Evolutionary conservation across 2,113 vertebrate genomes (phyloP), one percentile per base, ranked within the genome.

Genomic region (Labeo rohita): DNA sequence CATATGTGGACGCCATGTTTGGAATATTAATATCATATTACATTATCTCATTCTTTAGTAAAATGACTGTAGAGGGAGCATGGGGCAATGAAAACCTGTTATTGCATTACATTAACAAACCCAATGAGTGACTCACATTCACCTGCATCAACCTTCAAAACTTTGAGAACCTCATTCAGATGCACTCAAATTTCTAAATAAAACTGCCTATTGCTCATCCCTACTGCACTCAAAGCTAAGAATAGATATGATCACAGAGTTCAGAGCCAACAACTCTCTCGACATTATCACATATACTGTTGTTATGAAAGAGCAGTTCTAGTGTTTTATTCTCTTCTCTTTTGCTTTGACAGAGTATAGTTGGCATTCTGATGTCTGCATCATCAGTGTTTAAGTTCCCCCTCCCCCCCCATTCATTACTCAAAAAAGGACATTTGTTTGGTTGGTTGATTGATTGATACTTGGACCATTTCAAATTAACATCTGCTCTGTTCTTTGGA

Each of bases 181-280:
- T 54, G 49, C 84, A 65, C 54, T 79, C 8, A 52, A 54, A 54
- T 45, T 15, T 83, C 45, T 73, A 86, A 88, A 86, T 54, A 86
- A 34, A 52, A 23, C 75, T 43, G 34, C 7, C n/a, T 79, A 54
- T 79, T 88, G 83, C 47, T 79, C 75, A 74, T 52, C 80, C 47
- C 15, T 70, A 23, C 75, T 74, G 36, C 21, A 21, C 84, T 83
- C 34, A 50, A 23, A 43, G 50, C 45, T 78, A 88, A 76, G 47
- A 82, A 88, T 88, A 73, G 50, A 43, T 56, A 15, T 21, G 18
- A 75, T 76, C n/a, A 68, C 70, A 52, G 28, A 68, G 15, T 75
- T 79, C 56, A 52, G 34, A 34, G 47, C 36, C 76, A 68, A 50
- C 70, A 45, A 47, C 75, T 56, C 47, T 84, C 84, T 86, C 7